Evolutionary conservation across 2,113 vertebrate genomes (phyloP).

Genomic region (Corydoras maculifer): DNA sequence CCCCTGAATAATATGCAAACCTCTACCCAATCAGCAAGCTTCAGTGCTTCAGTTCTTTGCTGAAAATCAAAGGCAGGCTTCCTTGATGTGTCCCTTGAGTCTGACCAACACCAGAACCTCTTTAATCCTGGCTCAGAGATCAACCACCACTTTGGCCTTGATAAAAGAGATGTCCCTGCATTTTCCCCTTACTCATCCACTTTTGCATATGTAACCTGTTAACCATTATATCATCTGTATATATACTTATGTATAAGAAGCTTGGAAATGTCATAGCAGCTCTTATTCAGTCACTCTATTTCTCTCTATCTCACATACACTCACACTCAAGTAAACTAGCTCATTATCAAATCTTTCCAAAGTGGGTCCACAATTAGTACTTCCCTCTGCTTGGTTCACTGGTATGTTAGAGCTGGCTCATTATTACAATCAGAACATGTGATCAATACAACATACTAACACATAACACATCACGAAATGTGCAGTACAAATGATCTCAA

Average conservation of each 20-base stretch:
- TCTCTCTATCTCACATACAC: too few relatives aligned
- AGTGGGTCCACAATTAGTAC: conserved; percentile 20
- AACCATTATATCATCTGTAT: background rate
- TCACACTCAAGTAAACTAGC: too few relatives aligned
- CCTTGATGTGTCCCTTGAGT: conserved; percentile 39
- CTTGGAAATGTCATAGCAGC: too few relatives aligned
- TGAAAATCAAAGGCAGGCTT: conserved; percentile 37
- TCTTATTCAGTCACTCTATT: too few relatives aligned
- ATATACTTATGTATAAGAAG: too few relatives aligned
- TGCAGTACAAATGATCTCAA: too few relatives aligned
- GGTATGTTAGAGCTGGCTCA: conserved; percentile 10
- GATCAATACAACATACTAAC: too few relatives aligned
- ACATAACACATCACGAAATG: too few relatives aligned
- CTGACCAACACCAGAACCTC: conserved; percentile 31
- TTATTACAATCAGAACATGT: conserved; percentile 2
- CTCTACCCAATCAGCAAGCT: conserved; percentile 27
- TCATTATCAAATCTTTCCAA: background rate
- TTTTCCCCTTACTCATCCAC: background rate
- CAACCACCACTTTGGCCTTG: conserved; percentile 43
- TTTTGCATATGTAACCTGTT: conserved; percentile 22
- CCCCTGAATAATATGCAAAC: too few relatives aligned
- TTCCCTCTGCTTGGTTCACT: conserved; percentile 4
- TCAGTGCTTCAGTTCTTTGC: conserved; percentile 22
- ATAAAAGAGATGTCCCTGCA: conserved; percentile 36
- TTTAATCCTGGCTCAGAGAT: conserved; percentile 50